A percentile compares a stretch with the other conserved stretches of the same genome.
Evolutionary conservation across 2,888 invertebrate genomes (phyloP).

Genomic region (Amblyjoppa proteus): DNA sequence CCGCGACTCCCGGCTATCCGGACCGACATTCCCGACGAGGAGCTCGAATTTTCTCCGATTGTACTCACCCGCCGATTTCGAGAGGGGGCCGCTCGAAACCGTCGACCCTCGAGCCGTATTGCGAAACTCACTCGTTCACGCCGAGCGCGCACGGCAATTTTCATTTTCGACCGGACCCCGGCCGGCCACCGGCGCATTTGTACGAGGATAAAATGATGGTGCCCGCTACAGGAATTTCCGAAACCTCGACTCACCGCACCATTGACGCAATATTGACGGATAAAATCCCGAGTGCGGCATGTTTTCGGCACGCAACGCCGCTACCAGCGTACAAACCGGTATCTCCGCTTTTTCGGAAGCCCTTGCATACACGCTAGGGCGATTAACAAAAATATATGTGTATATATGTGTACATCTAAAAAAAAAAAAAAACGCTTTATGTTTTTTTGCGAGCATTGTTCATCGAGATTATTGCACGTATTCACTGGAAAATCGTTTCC

Average conservation of each 20-base stretch:
- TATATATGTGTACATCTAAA: neutral
- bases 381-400: neutral
- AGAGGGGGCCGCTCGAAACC: constrained; percentile 10
- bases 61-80: neutral
- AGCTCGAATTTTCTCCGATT: constrained; percentile 41
- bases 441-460: neutral
- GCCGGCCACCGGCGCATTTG: constrained; percentile 9
- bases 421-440: neutral
- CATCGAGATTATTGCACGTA: neutral
- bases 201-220: constrained; percentile 21
- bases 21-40: constrained; percentile 13
- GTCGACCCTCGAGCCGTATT: constrained; percentile 35
- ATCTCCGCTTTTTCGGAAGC: neutral
- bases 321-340: neutral
- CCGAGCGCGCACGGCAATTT: constrained; percentile 26
- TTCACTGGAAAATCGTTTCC: neutral
- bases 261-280: neutral
- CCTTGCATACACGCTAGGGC: neutral
- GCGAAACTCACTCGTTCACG: constrained; percentile 24
- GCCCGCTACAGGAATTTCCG: neutral
- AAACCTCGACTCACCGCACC: neutral
- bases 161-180: constrained; percentile 21
- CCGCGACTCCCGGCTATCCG: constrained; percentile 13
- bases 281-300: neutral
- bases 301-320: neutral